These are phyloP conservation scores for Meloidogyne chitwoodi DNA, from an alignment of 1,140 invertebrate species.

Conservation along the genomic window DNA sequence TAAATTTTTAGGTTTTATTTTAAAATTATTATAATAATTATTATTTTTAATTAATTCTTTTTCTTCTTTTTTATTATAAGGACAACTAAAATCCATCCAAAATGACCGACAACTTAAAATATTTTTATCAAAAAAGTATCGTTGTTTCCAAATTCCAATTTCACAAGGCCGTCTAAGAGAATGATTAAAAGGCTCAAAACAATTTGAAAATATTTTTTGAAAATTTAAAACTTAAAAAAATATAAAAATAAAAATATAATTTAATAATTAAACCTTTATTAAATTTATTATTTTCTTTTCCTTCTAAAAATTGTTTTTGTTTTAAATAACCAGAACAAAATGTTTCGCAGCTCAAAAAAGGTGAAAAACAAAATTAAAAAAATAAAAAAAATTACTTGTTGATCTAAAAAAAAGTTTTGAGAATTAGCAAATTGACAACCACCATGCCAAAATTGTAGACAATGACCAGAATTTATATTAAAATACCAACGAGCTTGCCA, in stretches of 20 bases:
- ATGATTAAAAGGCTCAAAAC: constrained; percentile 46
- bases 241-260: neutral
- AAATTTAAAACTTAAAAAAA: neutral
- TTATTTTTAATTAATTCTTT: neutral
- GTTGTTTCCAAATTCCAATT: constrained; percentile 23
- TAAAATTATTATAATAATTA: neutral
- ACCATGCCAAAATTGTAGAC: constrained; percentile 50
- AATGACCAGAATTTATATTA: constrained; percentile 18
- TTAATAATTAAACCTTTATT: too few relatives aligned
- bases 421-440: constrained; percentile 36
- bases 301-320: neutral
- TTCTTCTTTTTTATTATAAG: neutral
- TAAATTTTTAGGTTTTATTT: neutral
- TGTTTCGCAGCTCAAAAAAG: constrained; percentile 22
- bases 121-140: constrained; percentile 30
- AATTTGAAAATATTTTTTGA: constrained; percentile 20
- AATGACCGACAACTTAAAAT: constrained; percentile 17
- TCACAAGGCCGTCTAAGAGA: constrained; percentile 22
- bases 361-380: neutral
- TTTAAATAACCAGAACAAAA: constrained; percentile 20
- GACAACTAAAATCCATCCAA: constrained; percentile 36
- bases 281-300: neutral
- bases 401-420: constrained; percentile 46
- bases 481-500: constrained; percentile 38
- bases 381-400: neutral